A percentile compares a stretch with the other conserved stretches of the same genome.
Evolutionary conservation across 2,113 vertebrate genomes (phyloP).

Genomic region (Notothenia rossii): DNA sequence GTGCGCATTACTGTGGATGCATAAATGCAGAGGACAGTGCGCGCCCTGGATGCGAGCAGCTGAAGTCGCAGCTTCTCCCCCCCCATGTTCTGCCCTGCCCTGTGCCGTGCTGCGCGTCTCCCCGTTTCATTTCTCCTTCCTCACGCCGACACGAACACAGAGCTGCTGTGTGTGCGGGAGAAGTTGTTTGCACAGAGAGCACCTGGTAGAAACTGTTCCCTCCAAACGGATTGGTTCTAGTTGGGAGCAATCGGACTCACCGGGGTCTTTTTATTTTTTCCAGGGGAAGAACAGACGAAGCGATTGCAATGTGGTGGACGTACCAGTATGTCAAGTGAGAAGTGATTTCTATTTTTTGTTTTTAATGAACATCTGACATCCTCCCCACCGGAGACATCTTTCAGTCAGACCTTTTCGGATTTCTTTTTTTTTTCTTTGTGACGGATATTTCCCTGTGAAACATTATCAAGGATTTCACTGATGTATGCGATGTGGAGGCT

Average conservation of each 20-base stretch:
- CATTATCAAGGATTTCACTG: slow-evolving; percentile 69
- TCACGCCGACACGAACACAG: slow-evolving; percentile 64
- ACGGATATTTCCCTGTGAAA: slow-evolving; percentile 60
- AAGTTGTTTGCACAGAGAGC: slow-evolving; percentile 78
- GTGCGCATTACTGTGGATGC: slow-evolving; percentile 54
- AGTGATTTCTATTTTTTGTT: slow-evolving; percentile 42
- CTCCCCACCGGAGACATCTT: slow-evolving; percentile 43
- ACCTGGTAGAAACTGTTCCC: slow-evolving; percentile 53
- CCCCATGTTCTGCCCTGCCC: slow-evolving; percentile 81
- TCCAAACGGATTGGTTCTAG: slow-evolving; percentile 54
- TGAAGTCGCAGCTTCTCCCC: slow-evolving; percentile 75
- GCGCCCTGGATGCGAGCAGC: slow-evolving; percentile 70
- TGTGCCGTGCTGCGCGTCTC: slow-evolving; percentile 61
- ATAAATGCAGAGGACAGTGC: slow-evolving; percentile 53
- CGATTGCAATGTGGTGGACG: slow-evolving; percentile 68
- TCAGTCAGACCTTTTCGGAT: slow-evolving; percentile 40
- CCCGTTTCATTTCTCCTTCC: slow-evolving; percentile 61
- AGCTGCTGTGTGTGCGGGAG: slow-evolving; percentile 64
- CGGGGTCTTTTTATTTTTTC: slow-evolving; percentile 28
- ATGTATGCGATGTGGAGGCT: slow-evolving; percentile 83
- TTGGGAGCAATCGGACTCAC: slow-evolving; percentile 48
- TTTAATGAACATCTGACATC: slow-evolving; percentile 56
- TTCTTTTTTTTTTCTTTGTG: neutral
- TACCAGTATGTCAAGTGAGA: slow-evolving; percentile 71
- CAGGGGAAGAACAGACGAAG: slow-evolving; percentile 21